Evolutionary conservation across 2,113 vertebrate species (phyloP).

Genomic region (Uropsilus gracilis): DNA sequence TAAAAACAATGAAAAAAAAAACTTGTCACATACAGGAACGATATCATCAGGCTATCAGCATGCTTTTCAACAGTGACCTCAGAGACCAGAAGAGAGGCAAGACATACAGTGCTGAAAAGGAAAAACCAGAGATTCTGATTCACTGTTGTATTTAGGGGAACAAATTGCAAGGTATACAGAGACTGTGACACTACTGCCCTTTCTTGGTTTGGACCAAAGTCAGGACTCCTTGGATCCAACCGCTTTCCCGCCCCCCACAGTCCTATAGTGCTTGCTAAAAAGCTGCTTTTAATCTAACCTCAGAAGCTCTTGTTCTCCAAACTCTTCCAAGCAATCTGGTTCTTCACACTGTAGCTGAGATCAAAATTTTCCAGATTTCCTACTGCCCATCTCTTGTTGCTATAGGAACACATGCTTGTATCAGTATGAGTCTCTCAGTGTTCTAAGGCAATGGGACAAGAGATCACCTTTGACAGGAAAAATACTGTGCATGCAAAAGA

Average conservation of each 20-base stretch:
- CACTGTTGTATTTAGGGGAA: neutral
- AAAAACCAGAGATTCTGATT: neutral
- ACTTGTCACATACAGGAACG: neutral
- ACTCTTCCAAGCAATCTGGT: neutral
- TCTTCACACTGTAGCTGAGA: neutral
- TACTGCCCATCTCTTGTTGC: neutral
- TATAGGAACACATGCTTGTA: neutral
- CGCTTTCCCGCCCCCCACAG: too few species aligned
- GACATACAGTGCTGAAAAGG: neutral
- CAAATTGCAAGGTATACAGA: neutral
- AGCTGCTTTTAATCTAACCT: neutral
- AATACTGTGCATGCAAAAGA: neutral
- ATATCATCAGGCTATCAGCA: neutral
- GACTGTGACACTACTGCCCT: neutral
- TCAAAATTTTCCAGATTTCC: neutral
- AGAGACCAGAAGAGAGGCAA: neutral
- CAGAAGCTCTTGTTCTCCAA: neutral
- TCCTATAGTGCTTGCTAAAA: neutral
- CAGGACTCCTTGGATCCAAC: neutral
- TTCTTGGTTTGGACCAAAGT: neutral
- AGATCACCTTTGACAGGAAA: neutral
- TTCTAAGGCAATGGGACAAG: neutral
- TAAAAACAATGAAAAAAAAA: neutral
- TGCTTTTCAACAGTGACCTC: neutral
- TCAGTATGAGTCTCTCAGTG: neutral